Conservation (phyloP, 2,888 invertebrate species). For the Drosophila flavopinicola region DNA sequence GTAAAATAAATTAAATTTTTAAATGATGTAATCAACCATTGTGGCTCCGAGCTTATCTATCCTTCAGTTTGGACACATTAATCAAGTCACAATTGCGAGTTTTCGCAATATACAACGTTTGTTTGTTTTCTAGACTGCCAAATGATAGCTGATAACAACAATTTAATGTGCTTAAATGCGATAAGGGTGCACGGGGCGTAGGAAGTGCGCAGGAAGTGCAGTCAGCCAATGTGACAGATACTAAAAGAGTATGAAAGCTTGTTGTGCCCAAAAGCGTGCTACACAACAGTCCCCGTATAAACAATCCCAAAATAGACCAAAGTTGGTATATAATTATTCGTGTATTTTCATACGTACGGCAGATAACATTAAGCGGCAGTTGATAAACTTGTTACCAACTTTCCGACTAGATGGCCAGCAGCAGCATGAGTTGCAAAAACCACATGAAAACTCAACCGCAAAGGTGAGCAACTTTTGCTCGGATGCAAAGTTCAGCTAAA, state of each 20-base stretch:
- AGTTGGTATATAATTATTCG: conserved; percentile 20
- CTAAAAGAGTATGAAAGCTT: conserved; percentile 7
- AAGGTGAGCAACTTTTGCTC: conserved; percentile 34
- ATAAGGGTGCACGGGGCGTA: no score
- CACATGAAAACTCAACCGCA: conserved; percentile 9
- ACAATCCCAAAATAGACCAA: conserved; percentile 35
- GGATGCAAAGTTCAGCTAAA: conserved; percentile 15
- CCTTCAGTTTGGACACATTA: conserved; percentile 26
- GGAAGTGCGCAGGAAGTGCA: conserved; percentile 32
- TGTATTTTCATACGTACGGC: conserved; percentile 28
- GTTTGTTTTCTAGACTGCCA: conserved; percentile 21
- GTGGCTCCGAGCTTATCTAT: conserved; percentile 11
- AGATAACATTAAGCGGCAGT: conserved; percentile 34
- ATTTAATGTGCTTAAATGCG: conserved; percentile 38
- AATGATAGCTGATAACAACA: conserved; percentile 43
- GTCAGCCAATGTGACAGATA: conserved; percentile 1
- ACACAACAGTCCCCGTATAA: conserved; percentile 10
- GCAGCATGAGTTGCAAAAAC: conserved; percentile 6
- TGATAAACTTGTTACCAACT: conserved; percentile 39
- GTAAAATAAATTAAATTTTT: neutral
- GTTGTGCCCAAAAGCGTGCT: conserved; percentile 36
- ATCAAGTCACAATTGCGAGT: conserved; percentile 38
- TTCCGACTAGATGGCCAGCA: conserved; percentile 6
- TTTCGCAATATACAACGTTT: conserved; percentile 19
- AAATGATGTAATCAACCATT: conserved; percentile 25